Percentiles rank a stretch among this genome's conserved stretches.
These are phyloP conservation scores for Drosophila kohkoa DNA, from an alignment of 1,140 invertebrate genomes.

Conservation along the genomic window DNA sequence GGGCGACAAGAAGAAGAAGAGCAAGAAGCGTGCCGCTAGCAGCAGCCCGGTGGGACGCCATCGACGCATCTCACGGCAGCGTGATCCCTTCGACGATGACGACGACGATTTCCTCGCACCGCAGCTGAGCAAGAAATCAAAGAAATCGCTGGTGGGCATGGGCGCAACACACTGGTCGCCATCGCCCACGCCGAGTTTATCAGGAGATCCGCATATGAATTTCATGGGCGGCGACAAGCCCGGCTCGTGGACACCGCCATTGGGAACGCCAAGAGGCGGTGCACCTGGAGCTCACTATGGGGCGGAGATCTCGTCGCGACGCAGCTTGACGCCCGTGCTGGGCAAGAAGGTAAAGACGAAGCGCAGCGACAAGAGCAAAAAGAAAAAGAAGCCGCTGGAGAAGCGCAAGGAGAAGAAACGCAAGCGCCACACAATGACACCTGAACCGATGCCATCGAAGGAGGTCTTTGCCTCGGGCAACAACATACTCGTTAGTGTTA, in stretches of 20 bases:
- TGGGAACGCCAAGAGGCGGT: conserved; percentile 85
- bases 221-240: conserved; percentile 62
- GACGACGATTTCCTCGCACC: conserved; percentile 61
- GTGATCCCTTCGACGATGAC: conserved; percentile 70
- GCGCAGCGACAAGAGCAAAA: conserved; percentile 78
- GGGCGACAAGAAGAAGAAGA: conserved; percentile 72
- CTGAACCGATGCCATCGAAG: conserved; percentile 89
- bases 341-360: conserved; percentile 82
- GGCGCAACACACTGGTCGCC: conserved; percentile 63
- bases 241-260: conserved; percentile 76
- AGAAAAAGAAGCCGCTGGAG: conserved; percentile 79
- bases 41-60: conserved; percentile 60
- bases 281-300: conserved; percentile 56
- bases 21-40: conserved; percentile 67
- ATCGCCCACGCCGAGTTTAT: conserved; percentile 68
- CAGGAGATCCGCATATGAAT: conserved; percentile 31
- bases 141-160: conserved; percentile 10
- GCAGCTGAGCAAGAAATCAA: conserved; percentile 56
- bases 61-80: conserved; percentile 69
- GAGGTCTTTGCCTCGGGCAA: conserved; percentile 96
- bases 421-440: conserved; percentile 86
- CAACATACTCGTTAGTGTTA: conserved; percentile 96
- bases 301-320: conserved; percentile 34
- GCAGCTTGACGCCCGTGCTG: conserved; percentile 53
- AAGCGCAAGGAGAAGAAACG: conserved; percentile 87